Evolutionary conservation across 2,888 invertebrate genomes (phyloP), one percentile per base, ranked within the genome.

Genomic region (Caenorhabditis sp.): DNA sequence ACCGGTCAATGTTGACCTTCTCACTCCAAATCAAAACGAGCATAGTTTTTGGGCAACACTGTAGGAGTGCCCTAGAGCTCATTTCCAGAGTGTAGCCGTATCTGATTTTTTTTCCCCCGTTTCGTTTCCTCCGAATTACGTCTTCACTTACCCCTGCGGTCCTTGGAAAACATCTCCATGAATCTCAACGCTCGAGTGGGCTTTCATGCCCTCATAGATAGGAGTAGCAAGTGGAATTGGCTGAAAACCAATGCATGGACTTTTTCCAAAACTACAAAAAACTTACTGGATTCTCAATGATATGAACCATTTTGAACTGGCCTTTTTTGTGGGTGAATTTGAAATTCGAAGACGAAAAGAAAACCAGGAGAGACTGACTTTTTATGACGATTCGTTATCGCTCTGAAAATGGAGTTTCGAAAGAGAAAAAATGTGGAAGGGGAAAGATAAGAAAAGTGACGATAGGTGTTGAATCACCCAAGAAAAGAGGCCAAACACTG

Each of bases 271-370:
- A 31, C 8, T 47, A 19, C 19, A n/a, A 58, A n/a, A n/a, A 28
- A 66, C 72, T 68, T 49, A 80, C 74, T 47, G 80, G 80, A 74
- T 80, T 80, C 35, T 80, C 80, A 80, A 80, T 74, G 10, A 80
- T 44, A 41, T 80, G 80, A 61, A 80, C 80, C 80, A 80, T 80
- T 69, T 61, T 74, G 44, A 26, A 7, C n/a, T n/a, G n/a, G n/a
- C n/a, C n/a, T 22, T 56, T 38, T 19, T 24, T 41, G 2, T 61
- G 22, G 41, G 10, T 5, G 41, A 74, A 44, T 63, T 54, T 12
- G 47, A 75, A 75, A 66, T 51, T 61, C 28, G 51, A 74, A 74
- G 28, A n/a, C 22, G n/a, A n/a, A n/a, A 61, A 59, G 19, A 47
- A 74, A 41, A 41, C 8, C 38, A 54, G 38, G 26, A 35, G 51